A percentile compares a stretch with the other conserved stretches of the same genome.
Evolutionary conservation across 2,888 invertebrate species (phyloP).

Genomic region (Halocaridina rubra): DNA sequence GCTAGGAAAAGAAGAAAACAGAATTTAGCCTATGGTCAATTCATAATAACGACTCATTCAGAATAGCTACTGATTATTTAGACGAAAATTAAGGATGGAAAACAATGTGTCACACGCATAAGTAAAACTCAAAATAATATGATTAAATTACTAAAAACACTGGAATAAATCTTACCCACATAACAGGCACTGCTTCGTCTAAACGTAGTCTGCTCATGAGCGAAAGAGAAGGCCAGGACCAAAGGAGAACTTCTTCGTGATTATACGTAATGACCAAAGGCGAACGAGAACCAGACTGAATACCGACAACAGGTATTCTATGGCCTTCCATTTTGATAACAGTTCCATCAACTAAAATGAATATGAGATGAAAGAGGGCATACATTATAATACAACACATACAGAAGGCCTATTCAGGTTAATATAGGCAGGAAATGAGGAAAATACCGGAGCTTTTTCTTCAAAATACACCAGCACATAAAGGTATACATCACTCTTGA

Average conservation of each 20-base stretch:
- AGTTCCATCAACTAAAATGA: conserved; percentile 24
- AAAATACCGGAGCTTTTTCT: no score
- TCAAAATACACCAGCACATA: no score
- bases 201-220: conserved; percentile 16
- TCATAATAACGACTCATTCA: no score
- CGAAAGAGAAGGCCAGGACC: conserved; percentile 40
- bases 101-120: no score
- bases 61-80: no score
- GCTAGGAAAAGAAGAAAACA: no score
- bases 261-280: conserved; percentile 33
- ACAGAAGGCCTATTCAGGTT: neutral
- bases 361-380: neutral
- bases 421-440: no score
- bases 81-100: no score
- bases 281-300: conserved; percentile 27
- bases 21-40: no score
- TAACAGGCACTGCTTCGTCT: conserved; percentile 6
- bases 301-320: neutral
- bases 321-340: conserved; percentile 38
- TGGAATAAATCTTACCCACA: conserved; percentile 37
- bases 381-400: neutral
- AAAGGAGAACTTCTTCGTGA: conserved; percentile 23
- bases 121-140: no score
- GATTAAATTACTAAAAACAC: no score
- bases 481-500: no score